phyloP scores from a whole-genome alignment of 2,888 invertebrate genomes.

The Teleogryllus oceanicus region DNA sequence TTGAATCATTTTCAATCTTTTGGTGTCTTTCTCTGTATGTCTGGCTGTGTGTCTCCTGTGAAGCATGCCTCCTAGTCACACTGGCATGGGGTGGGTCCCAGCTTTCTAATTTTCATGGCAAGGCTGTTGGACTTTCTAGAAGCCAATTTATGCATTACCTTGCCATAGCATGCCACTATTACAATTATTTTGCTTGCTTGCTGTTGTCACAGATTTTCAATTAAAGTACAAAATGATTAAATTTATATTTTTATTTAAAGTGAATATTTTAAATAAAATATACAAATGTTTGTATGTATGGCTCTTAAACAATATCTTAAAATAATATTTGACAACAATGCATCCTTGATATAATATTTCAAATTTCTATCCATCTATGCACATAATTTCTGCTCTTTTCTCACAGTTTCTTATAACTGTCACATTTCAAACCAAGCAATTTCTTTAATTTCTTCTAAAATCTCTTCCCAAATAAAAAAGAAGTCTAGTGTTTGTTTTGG shows the following conservation, averaged over 20 bases:
- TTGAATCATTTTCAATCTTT: neutral
- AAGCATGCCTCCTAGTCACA: neutral
- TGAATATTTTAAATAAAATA: conserved; percentile 3
- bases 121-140: neutral
- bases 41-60: conserved; percentile 11
- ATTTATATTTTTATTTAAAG: conserved; percentile 10
- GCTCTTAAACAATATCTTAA: neutral
- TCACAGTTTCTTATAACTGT: conserved; percentile 19
- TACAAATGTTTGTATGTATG: conserved; percentile 2
- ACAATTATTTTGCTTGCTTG: conserved; percentile 9
- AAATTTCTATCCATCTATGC: conserved; percentile 18
- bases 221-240: neutral
- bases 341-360: conserved; percentile 18
- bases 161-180: neutral
- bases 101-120: neutral
- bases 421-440: conserved; percentile 9
- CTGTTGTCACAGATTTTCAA: conserved; percentile 2
- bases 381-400: conserved; percentile 18
- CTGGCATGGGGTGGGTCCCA: conserved; percentile 18
- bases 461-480: conserved; percentile 25
- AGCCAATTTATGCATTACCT: neutral
- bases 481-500: conserved; percentile 34
- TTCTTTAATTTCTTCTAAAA: conserved; percentile 18
- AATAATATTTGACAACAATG: neutral
- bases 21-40: neutral